Evolutionary conservation across 2,113 vertebrate species (phyloP), one percentile per base, ranked within the genome.

Genomic region (Chaetodon trifascialis): DNA sequence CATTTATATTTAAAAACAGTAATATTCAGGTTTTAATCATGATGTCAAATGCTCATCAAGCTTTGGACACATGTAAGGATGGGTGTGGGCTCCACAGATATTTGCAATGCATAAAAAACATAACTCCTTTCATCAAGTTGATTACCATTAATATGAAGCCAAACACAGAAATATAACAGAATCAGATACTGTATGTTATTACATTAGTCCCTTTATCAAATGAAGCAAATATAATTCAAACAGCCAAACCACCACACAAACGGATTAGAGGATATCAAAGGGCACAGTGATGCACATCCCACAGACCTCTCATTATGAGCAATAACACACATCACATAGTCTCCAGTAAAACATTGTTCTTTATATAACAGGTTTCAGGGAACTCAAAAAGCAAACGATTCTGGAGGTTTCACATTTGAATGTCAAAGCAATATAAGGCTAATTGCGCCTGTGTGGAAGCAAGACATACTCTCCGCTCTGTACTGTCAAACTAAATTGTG

Each of bases 321-420:
- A 94, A 93, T 94, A 93, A 92, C 79, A 91, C 88, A 89, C 83
- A 89, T 78, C 65, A 80, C 74, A 81, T 85, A 52, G 76, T 88
- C 89, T 90, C 73, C 86, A 89, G 82, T 89, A 79, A 88, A 87
- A 82, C 76, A 79, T 70, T 30, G 38, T 72, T 84, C 73, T 93
- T 93, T 90, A 86, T 86, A 84, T 87, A 80, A 86, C 86, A 89
- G 60, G 84, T 91, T 92, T 94, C 90, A 92, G 88, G 91, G 86
- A 93, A 90, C 69, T 92, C 88, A 82, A 47, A 47, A 79, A 65
- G 83, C 65, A 79, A 84, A 23, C 25, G 72, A 68, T 58, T 84
- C 76, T 69, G 40, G 38, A 74, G 65, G 70, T 73, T 79, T 89
- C 70, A 60, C 64, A 38, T 82, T 68, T 87, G 72, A 91, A 87